Percentiles rank a stretch among this genome's conserved stretches.
phyloP scores from a whole-genome alignment of 2,113 vertebrate species.

The Erythrocercus mccallii region DNA sequence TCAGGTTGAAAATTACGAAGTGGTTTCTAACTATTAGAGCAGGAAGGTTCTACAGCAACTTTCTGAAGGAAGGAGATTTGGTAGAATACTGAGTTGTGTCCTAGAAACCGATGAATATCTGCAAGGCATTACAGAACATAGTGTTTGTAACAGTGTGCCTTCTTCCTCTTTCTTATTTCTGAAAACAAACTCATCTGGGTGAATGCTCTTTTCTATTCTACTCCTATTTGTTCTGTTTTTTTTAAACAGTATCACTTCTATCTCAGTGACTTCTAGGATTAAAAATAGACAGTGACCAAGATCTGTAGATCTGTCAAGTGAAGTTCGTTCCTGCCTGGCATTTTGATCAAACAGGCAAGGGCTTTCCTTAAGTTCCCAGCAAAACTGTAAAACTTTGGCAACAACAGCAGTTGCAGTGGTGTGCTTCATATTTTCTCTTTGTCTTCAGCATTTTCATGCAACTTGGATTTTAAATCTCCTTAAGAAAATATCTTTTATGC shows the following conservation, averaged over 20 bases:
- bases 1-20: background rate
- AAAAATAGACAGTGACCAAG: background rate
- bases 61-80: background rate
- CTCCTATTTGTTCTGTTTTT: background rate
- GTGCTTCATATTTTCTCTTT: background rate
- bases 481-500: background rate
- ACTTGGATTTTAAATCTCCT: constrained; percentile 3
- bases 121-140: background rate
- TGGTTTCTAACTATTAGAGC: background rate
- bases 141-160: background rate
- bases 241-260: background rate
- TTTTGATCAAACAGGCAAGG: background rate
- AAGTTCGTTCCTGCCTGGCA: background rate
- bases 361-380: background rate
- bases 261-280: background rate
- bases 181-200: background rate
- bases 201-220: background rate
- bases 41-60: background rate
- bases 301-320: background rate
- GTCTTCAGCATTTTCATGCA: background rate
- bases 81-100: background rate
- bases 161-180: background rate
- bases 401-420: background rate
- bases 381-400: background rate
- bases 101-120: background rate